Base-by-base conservation (phyloP, 2,888 invertebrate species). In the Mimachlamys varia region DNA sequence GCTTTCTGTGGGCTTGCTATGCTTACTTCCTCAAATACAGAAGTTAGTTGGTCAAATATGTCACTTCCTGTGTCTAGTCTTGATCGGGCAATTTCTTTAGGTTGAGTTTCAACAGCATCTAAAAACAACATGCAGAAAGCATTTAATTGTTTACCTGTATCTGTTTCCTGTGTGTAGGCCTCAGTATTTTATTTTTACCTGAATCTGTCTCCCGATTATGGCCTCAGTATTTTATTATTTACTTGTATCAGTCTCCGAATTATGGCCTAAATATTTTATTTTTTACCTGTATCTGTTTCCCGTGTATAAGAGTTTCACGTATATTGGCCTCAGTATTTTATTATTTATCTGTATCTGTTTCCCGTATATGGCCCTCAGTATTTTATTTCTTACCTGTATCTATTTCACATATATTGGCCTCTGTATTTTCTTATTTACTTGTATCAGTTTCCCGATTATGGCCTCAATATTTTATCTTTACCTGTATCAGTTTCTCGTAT, bases 21-120 rank as follows among this genome's bases (percentile, higher is more conserved):
- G 49, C 92, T 92, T 37, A 95, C 92, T 89, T 96, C 96, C 88
- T 96, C 95, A 92, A 96, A 95, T 10, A 96, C 96, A 0, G 96
- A 95, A 0, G 98, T 98, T 93, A 98, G 96, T 95, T 98, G 98
- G 95, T 98, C 98, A 93, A 98, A 97, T 93, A 98, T 98, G 92
- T 98, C 97, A 62, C 97, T 97, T 10, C 98, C 98, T 22, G 98
- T 97, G 97, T 98, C 98, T 0, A 97, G 97, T 53, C 98, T 97
- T 44, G 97, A 97, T 93, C 98, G 97, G 94, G 96, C 96, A 55
- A 95, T 90, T 91, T 96, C 96, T 97, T 94, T 94, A 7, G 92
- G 89, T 88, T 93, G 93, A 17, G 90, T 88, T 76, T 94, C 94
- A n/a, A 94, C 94, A 88, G 90, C 53, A 89, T 93, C 93, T 91